These are phyloP conservation scores for Sinhomidia bicolor DNA, from an alignment of 2,888 invertebrate species.

Conservation along the genomic window DNA sequence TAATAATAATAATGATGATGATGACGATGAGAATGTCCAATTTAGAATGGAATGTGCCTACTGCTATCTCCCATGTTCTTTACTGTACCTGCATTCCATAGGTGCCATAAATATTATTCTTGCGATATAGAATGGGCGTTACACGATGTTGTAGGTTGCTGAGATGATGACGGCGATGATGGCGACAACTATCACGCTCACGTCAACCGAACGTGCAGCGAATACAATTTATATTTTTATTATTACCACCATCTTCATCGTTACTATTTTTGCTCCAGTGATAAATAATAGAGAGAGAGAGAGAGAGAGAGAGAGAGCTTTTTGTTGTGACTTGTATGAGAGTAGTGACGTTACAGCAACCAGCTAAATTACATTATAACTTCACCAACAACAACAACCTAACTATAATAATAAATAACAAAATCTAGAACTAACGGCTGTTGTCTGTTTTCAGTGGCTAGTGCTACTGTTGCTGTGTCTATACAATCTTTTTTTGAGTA, in stretches of 20 bases:
- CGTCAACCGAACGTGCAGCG: constrained; percentile 59
- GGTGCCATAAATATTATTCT: not conserved
- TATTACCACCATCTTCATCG: constrained; percentile 11
- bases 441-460: no score
- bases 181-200: constrained; percentile 69
- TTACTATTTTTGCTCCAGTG: constrained; percentile 35
- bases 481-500: not conserved
- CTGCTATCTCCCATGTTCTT: not conserved
- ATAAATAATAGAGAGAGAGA: constrained; percentile 40
- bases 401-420: not conserved
- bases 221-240: constrained; percentile 46
- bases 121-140: constrained; percentile 43
- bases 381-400: not conserved
- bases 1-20: not conserved
- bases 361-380: constrained; percentile 4
- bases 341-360: no score
- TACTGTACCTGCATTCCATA: constrained; percentile 30
- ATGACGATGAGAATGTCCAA: constrained; percentile 16
- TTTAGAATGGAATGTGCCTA: constrained; percentile 39
- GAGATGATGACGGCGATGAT: constrained; percentile 39
- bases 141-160: constrained; percentile 41
- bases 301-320: no score
- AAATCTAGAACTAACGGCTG: not conserved
- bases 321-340: not conserved
- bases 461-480: not conserved